Evolutionary conservation across 1,140 invertebrate species (phyloP).

Genomic region (Nephotettix cincticeps): DNA sequence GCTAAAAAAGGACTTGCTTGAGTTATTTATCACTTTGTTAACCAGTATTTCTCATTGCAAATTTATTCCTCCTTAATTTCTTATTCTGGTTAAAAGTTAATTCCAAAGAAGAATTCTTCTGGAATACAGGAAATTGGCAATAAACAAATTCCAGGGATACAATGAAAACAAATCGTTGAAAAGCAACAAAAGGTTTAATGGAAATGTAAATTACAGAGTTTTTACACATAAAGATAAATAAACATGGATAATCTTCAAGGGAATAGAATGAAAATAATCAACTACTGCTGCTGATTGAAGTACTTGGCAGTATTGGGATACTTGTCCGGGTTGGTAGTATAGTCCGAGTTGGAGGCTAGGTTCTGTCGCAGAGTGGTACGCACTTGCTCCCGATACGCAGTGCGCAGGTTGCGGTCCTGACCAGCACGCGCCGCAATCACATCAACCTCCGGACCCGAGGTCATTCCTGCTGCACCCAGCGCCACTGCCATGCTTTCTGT

Average conservation of each 20-base stretch:
- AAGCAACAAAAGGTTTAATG: not conserved
- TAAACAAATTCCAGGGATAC: not conserved
- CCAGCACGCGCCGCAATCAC: conserved; percentile 34
- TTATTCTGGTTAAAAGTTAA: no score
- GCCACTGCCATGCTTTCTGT: conserved; percentile 40
- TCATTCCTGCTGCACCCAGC: conserved; percentile 37
- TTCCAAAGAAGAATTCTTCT: no score
- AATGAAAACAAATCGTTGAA: not conserved
- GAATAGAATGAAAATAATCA: no score
- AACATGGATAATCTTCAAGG: not conserved
- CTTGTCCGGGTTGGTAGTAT: conserved; percentile 31
- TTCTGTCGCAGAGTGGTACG: conserved; percentile 29
- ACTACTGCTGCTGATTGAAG: conserved; percentile 5
- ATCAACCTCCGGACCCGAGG: conserved; percentile 28
- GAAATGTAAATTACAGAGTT: not conserved
- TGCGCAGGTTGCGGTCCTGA: conserved; percentile 31
- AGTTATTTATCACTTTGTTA: no score
- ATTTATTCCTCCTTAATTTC: no score
- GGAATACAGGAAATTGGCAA: no score
- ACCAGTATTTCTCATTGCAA: no score
- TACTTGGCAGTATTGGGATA: conserved; percentile 42
- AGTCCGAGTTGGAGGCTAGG: conserved; percentile 39
- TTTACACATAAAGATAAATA: conserved; percentile 3
- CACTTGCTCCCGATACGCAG: conserved; percentile 36
- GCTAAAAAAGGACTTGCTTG: no score